A percentile compares a stretch with the other conserved stretches of the same genome.
phyloP scores from a whole-genome alignment of 2,797 vertebrate species.

The Leuciscus waleckii region DNA sequence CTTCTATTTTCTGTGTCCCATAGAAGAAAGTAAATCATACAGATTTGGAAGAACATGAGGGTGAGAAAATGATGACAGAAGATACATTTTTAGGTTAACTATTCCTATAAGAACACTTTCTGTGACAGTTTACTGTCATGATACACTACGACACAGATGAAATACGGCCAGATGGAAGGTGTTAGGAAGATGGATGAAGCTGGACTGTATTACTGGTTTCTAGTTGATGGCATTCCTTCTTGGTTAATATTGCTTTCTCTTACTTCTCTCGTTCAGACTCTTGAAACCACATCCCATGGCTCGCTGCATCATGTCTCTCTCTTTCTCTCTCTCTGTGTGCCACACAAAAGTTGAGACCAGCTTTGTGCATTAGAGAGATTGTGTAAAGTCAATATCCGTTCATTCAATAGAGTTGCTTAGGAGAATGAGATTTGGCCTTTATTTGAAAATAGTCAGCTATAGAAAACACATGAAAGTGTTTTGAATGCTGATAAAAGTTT shows the following conservation, averaged over 20 bases:
- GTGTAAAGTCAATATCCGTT: conserved; percentile 57
- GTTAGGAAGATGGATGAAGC: conserved; percentile 26
- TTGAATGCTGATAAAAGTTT: conserved; percentile 32
- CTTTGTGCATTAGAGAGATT: conserved; percentile 53
- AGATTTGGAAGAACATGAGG: neutral
- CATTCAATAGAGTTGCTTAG: conserved; percentile 50
- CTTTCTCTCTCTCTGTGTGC: neutral
- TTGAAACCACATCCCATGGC: conserved; percentile 33
- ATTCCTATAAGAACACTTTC: conserved; percentile 34
- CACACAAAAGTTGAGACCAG: conserved; percentile 24
- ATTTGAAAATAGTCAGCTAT: conserved; percentile 43
- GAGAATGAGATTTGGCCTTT: conserved; percentile 17
- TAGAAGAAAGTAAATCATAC: neutral
- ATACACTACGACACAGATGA: conserved; percentile 35
- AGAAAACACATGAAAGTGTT: conserved; percentile 43
- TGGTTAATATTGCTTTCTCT: conserved; percentile 23
- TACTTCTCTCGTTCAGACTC: conserved; percentile 4
- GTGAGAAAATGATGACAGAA: conserved; percentile 7
- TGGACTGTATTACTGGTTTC: neutral
- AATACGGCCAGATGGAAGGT: conserved; percentile 21
- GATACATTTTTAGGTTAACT: neutral
- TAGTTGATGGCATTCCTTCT: conserved; percentile 16
- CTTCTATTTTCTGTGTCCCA: neutral
- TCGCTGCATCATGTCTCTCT: conserved; percentile 29
- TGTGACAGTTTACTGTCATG: conserved; percentile 42